Percentiles rank a stretch among this genome's conserved stretches.
Evolutionary conservation across 2,888 invertebrate species (phyloP).

Genomic region (Drosophila multiciliata): DNA sequence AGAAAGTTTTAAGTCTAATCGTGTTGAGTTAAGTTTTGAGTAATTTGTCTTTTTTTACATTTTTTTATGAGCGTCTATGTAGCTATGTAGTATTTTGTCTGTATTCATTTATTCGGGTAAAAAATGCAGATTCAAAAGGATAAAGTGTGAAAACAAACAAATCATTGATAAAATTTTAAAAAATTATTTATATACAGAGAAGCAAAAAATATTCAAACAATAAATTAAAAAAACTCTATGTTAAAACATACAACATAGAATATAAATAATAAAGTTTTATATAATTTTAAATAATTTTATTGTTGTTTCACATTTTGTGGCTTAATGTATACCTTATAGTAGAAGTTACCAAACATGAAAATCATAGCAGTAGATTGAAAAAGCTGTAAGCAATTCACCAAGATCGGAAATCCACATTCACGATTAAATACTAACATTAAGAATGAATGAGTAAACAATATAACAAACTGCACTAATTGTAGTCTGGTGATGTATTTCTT

Average conservation of each 20-base stretch:
- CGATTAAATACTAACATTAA: conserved; percentile 82
- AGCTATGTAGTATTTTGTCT: background rate
- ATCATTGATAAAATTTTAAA: background rate
- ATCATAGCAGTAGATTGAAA: conserved; percentile 86
- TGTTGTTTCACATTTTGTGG: conserved; percentile 7
- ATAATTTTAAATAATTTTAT: background rate
- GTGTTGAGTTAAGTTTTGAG: no score
- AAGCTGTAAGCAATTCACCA: conserved; percentile 86
- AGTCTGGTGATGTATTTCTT: conserved; percentile 86
- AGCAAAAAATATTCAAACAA: background rate
- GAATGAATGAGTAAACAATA: conserved; percentile 87
- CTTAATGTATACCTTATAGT: conserved; percentile 76
- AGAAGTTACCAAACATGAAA: conserved; percentile 87
- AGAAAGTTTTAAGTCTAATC: no score
- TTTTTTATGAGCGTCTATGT: no score
- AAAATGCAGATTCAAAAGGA: background rate
- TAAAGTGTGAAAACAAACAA: background rate
- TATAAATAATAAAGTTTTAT: background rate
- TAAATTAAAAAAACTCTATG: no score
- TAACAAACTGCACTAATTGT: conserved; percentile 87
- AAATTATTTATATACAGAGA: background rate
- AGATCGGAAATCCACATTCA: conserved; percentile 86
- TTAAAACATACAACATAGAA: no score
- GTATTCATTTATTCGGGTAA: rapidly evolving
- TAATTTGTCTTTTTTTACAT: no score